Conservation (phyloP, 2,888 invertebrate species). For the Aporophyla lueneburgensis region DNA sequence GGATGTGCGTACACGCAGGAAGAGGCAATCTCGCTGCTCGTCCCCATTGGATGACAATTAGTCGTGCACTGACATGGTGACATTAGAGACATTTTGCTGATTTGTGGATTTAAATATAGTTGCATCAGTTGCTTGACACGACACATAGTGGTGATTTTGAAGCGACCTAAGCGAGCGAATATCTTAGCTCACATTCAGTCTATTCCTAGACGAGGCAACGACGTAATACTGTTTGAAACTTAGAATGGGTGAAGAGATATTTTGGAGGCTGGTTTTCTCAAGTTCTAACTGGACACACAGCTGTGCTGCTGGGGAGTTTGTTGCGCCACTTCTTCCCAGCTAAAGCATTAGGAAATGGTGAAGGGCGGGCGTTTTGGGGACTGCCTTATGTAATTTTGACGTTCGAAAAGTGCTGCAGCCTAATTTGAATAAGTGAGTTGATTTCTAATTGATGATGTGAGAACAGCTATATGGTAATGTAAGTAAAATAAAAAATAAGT, state of each 20-base stretch:
- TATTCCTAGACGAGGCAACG: neutral
- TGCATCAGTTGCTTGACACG: neutral
- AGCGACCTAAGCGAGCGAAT: no score
- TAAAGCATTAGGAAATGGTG: no score
- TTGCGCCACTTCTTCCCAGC: no score
- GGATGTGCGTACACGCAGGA: slow-evolving; percentile 71
- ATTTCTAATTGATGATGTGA: no score
- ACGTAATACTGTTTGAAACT: no score
- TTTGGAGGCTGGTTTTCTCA: neutral
- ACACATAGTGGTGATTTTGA: neutral
- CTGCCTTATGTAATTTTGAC: no score
- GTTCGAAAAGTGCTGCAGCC: no score
- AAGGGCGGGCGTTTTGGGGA: no score
- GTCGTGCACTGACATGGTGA: slow-evolving; percentile 52
- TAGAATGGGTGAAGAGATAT: neutral
- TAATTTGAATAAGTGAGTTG: no score
- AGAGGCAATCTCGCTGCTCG: slow-evolving; percentile 71
- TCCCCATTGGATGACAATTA: slow-evolving; percentile 72
- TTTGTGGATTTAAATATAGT: neutral
- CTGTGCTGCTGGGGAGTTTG: no score
- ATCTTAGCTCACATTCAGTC: neutral
- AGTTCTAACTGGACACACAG: neutral
- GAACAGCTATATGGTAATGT: neutral
- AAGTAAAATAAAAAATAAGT: neutral
- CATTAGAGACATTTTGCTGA: slow-evolving; percentile 22